Conservation (phyloP, 1,140 invertebrate genomes). For the Harpegnathos saltator region DNA sequence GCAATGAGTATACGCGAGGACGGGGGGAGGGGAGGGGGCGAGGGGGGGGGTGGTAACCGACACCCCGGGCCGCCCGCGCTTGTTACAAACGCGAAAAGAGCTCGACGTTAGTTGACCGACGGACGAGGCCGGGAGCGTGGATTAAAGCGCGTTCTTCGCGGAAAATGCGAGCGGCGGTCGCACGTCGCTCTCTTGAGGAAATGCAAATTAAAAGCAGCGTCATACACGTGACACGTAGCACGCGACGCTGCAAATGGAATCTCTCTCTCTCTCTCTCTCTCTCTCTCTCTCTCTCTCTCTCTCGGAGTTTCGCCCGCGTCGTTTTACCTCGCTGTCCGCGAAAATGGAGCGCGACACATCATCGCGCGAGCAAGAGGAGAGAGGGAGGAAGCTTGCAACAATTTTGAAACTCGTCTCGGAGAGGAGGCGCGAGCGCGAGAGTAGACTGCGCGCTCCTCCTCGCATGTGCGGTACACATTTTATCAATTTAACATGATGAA, state of each 20-base stretch:
- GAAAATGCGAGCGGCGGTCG: neutral
- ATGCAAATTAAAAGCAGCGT: neutral
- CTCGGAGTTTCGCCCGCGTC: no score
- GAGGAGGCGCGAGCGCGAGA: neutral
- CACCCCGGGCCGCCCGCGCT: constrained; percentile 51
- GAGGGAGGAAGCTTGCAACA: neutral
- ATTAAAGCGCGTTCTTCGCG: constrained; percentile 31
- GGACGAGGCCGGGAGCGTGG: constrained; percentile 25
- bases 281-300: no score
- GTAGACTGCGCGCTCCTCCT: neutral
- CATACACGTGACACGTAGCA: neutral
- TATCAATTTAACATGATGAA: constrained; percentile 54
- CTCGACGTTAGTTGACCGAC: constrained; percentile 53
- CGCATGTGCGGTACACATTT: neutral
- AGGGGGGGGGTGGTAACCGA: constrained; percentile 63
- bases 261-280: no score
- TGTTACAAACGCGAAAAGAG: constrained; percentile 58
- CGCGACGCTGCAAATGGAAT: neutral
- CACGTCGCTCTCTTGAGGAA: constrained; percentile 1
- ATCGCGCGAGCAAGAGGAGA: no score
- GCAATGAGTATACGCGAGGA: constrained; percentile 65
- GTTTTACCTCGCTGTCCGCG: no score
- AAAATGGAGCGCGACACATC: no score
- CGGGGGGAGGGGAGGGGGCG: no score
- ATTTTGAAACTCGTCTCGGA: no score